phyloP scores from a whole-genome alignment of 1,140 invertebrate genomes.

The Odontomachus brunneus region DNA sequence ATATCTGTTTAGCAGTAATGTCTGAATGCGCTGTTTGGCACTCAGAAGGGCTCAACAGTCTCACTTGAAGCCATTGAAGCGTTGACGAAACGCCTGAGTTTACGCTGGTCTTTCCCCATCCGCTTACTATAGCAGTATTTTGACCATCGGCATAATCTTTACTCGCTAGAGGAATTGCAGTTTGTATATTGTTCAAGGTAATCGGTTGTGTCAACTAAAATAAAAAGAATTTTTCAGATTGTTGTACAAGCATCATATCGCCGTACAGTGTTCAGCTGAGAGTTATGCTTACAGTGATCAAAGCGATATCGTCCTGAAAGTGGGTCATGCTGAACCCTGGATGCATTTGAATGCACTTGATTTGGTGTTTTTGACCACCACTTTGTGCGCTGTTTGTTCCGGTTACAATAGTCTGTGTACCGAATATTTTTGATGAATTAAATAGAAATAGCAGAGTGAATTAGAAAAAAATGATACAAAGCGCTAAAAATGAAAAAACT shows the following conservation, averaged over 20 bases:
- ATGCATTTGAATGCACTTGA: conserved; percentile 2
- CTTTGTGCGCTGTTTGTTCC: not conserved
- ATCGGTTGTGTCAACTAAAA: conserved; percentile 6
- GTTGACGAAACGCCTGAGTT: too few species aligned
- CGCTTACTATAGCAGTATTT: not conserved
- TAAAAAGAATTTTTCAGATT: not conserved
- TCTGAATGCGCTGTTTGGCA: too few species aligned
- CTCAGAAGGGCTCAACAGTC: too few species aligned
- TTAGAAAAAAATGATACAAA: not conserved
- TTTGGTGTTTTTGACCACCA: not conserved
- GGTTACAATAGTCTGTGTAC: not conserved
- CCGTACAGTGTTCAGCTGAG: too few species aligned
- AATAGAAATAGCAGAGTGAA: not conserved
- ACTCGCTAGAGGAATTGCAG: conserved; percentile 20
- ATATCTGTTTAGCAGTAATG: too few species aligned
- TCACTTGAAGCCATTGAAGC: too few species aligned
- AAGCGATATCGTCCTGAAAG: conserved; percentile 7
- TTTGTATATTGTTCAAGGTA: too few species aligned
- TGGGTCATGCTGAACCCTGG: not conserved
- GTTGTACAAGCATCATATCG: too few species aligned
- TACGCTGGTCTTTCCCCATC: conserved; percentile 11
- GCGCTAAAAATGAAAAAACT: too few species aligned
- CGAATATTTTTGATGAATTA: not conserved
- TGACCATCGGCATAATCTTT: not conserved
- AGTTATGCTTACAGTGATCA: conserved; percentile 10